Conservation (phyloP, 2,797 vertebrate species). For the Mus minutoides region DNA sequence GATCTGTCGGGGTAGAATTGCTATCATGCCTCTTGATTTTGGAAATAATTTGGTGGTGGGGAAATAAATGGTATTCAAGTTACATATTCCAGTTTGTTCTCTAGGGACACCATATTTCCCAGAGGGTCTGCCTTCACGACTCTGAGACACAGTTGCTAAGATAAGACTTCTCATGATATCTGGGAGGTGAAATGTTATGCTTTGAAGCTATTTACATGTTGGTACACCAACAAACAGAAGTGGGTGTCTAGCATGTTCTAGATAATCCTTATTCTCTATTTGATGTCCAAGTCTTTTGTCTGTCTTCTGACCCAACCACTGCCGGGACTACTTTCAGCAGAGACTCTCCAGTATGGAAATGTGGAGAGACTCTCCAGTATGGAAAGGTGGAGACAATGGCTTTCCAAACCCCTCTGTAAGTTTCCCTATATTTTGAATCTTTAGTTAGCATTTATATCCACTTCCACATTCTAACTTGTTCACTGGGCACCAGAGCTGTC, state of each 20-base stretch:
- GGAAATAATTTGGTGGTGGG: not conserved
- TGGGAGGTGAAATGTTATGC: not conserved
- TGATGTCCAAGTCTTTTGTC: not conserved
- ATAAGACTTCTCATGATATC: not conserved
- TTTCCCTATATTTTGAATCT: not conserved
- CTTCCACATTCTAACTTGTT: not conserved
- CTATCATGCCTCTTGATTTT: not conserved
- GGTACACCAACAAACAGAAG: not conserved
- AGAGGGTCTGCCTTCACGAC: not conserved
- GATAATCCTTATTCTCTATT: not conserved
- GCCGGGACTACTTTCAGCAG: too few relatives aligned
- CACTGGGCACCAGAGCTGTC: not conserved
- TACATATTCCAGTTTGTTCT: not conserved
- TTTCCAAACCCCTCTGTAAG: rapidly evolving
- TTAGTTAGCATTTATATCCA: not conserved
- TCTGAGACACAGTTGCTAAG: not conserved
- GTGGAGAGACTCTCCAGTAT: not conserved
- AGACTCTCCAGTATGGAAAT: not conserved
- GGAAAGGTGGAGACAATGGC: rapidly evolving
- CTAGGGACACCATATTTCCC: not conserved
- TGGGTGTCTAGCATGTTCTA: not conserved
- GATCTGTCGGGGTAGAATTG: not conserved
- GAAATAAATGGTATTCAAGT: not conserved
- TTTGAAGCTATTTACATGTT: not conserved
- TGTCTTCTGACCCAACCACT: not conserved